Evolutionary conservation across 2,797 vertebrate species (phyloP), one percentile per base, ranked within the genome.

Genomic region (Pitangus sulphuratus): DNA sequence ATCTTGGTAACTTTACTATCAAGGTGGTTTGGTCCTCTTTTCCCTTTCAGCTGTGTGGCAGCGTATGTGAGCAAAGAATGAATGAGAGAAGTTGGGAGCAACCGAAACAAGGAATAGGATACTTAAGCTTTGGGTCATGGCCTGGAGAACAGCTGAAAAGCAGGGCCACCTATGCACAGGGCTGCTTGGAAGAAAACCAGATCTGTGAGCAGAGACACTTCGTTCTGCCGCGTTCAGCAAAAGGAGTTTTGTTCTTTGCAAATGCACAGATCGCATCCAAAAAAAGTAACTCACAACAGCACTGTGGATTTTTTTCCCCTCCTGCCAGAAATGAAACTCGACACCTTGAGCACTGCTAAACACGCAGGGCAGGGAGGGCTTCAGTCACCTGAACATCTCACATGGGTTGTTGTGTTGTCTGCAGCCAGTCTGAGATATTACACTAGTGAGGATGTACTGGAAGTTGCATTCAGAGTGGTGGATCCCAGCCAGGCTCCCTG

Each of bases 211-310:
- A 5, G 28, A 84, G 31, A 35, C 6, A 33, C 2, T 20, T 19
- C 0, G 0, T 19, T 26, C 64, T 83, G 74, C n/a, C 0, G 0
- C 2, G 8, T 40, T 66, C 20, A 24, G 25, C 1, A 1, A 22
- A 44, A 51, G 26, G 19, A 1, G 1, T 42, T 82, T 35, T 56
- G 20, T 51, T 72, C 56, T 60, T 80, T 33, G 4, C 33, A 77
- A 39, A 85, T 6, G 18, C 7, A 17, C 4, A 64, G 61, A 60
- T 12, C 37, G 44, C n/a, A 80, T 56, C 3, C 60, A 70, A 80
- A 72, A 42, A 3, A 1, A n/a, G 8, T 5, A 58, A 40, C 25
- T 51, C 62, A 11, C 8, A 84, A 12, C 58, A 77, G 30, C 17
- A 2, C 31, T 31, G 19, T 28, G 19, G 2, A 1, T 25, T 20